phyloP scores from a whole-genome alignment of 1,140 invertebrate species.

The Tachypleus tridentatus region DNA sequence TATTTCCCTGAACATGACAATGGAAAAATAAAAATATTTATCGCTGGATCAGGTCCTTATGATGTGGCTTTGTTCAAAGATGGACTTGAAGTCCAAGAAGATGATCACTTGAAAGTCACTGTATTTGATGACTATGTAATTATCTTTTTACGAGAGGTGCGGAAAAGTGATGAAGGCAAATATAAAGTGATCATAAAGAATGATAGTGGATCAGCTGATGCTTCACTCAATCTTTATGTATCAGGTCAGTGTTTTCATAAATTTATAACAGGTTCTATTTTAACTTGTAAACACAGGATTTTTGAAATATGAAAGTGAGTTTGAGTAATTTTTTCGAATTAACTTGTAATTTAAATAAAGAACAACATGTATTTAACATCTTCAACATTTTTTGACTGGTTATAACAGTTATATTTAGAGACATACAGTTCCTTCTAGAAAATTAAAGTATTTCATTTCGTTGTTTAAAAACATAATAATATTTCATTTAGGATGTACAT shows the following conservation, averaged over 20 bases:
- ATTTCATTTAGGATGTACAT: too few relatives aligned
- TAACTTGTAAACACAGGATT: too few relatives aligned
- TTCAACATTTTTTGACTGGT: too few relatives aligned
- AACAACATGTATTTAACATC: too few relatives aligned
- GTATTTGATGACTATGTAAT: conserved; percentile 94
- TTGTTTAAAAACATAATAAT: too few relatives aligned
- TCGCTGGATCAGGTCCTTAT: conserved; percentile 80
- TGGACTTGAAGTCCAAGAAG: conserved; percentile 59
- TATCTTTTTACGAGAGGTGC: conserved; percentile 76
- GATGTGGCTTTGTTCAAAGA: conserved; percentile 70
- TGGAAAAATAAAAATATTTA: conserved; percentile 86
- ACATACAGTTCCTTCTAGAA: too few relatives aligned
- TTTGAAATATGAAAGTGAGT: too few relatives aligned
- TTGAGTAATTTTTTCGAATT: too few relatives aligned
- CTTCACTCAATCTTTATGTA: conserved; percentile 70
- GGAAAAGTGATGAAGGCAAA: conserved; percentile 63
- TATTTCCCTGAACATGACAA: conserved; percentile 87
- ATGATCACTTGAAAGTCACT: conserved; percentile 72
- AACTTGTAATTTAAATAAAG: too few relatives aligned
- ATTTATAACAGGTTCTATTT: too few relatives aligned
- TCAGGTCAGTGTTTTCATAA: conserved; percentile 38
- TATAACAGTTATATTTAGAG: too few relatives aligned
- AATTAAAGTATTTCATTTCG: too few relatives aligned
- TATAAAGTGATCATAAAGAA: conserved; percentile 86
- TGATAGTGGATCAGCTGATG: conserved; percentile 72